A percentile compares a stretch with the other conserved stretches of the same genome.
Conservation (phyloP, 2,113 vertebrate species). For the Capreolus pygargus region DNA sequence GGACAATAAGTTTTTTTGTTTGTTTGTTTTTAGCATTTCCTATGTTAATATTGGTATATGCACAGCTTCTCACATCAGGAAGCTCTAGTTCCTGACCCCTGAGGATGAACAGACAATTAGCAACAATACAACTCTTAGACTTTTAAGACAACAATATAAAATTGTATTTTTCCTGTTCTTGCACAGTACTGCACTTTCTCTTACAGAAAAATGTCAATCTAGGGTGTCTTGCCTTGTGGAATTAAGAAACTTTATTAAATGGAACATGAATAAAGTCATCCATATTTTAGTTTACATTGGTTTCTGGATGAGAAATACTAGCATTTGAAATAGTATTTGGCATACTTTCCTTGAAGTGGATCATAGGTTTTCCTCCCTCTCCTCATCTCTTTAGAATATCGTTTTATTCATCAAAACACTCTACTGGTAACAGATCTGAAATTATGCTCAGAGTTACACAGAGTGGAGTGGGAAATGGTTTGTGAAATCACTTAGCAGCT, state of each 20-base stretch:
- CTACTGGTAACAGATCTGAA: background rate
- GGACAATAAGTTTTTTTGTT: background rate
- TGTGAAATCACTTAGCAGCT: background rate
- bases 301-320: slow-evolving; percentile 41
- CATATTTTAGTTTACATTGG: slow-evolving; percentile 35
- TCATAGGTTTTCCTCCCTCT: background rate
- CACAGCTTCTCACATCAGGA: background rate
- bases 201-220: background rate
- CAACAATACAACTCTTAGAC: background rate
- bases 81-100: background rate
- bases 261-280: slow-evolving; percentile 5
- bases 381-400: background rate
- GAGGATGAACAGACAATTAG: background rate
- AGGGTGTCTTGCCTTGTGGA: slow-evolving; percentile 18
- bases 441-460: slow-evolving; percentile 8
- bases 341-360: background rate
- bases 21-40: background rate
- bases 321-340: slow-evolving; percentile 16
- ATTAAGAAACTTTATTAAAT: slow-evolving; percentile 45
- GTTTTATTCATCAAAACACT: slow-evolving; percentile 26
- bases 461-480: background rate
- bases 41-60: background rate
- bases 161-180: background rate
- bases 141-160: background rate
- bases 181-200: background rate